A percentile compares a stretch with the other conserved stretches of the same genome.
Evolutionary conservation across 2,113 vertebrate species (phyloP).

Genomic region (Clinocottus analis): DNA sequence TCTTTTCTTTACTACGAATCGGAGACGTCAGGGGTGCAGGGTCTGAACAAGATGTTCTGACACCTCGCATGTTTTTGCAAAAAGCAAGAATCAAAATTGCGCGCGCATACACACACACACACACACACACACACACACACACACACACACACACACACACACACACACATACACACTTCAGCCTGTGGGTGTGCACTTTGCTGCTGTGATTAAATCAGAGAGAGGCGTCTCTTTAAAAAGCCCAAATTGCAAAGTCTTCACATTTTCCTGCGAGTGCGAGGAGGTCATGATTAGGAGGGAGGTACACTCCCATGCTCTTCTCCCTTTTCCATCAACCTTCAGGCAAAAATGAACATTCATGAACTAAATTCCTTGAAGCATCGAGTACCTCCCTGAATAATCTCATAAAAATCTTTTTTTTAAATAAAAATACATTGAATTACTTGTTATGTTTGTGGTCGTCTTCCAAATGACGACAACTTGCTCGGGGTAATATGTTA

Average conservation of each 20-base stretch:
- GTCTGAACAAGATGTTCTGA: constrained; percentile 28
- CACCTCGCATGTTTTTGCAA: constrained; percentile 17
- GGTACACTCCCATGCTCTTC: background rate
- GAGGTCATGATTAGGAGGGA: background rate
- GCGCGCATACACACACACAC: no score
- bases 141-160: no score
- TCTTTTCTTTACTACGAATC: constrained; percentile 7
- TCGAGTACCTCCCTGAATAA: background rate
- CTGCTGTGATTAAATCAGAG: constrained; percentile 17
- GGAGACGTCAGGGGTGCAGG: constrained; percentile 3
- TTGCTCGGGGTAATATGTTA: constrained; percentile 15
- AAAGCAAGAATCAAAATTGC: background rate
- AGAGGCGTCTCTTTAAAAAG: background rate
- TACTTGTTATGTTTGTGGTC: background rate
- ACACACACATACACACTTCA: background rate
- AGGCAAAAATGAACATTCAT: background rate
- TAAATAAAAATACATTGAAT: background rate
- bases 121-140: no score
- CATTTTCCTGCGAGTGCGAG: background rate
- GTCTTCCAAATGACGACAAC: constrained; percentile 16
- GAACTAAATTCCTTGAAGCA: background rate
- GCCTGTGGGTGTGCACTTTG: background rate
- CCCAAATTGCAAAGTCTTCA: background rate
- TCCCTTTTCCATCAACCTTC: background rate
- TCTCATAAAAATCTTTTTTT: background rate